These are phyloP conservation scores for Lithobates pipiens DNA, from an alignment of 2,797 vertebrate species.

Conservation along the genomic window DNA sequence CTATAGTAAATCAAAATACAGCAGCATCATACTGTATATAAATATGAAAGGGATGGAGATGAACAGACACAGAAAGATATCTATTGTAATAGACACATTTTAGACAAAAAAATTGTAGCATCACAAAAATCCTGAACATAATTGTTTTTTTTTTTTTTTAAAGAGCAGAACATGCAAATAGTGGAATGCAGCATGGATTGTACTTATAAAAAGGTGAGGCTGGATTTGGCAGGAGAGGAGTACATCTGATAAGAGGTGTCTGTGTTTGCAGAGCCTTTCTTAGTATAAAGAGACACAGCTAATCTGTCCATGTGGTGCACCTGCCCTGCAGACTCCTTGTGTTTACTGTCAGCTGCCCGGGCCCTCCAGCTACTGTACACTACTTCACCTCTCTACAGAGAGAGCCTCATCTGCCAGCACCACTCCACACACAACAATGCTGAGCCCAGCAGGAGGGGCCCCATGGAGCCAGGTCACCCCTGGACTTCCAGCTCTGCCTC, in stretches of 20 bases:
- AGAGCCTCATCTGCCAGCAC: conserved; percentile 27
- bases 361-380: conserved; percentile 28
- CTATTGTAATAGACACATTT: too few relatives aligned
- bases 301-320: conserved; percentile 18
- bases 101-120: too few relatives aligned
- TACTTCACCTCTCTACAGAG: not conserved
- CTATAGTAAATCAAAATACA: too few relatives aligned
- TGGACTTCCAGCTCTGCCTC: not conserved
- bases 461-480: conserved; percentile 6
- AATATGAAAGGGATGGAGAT: too few relatives aligned
- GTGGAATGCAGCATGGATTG: too few relatives aligned
- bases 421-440: not conserved
- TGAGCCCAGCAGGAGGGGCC: not conserved
- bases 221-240: too few relatives aligned
- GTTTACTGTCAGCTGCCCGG: conserved; percentile 40
- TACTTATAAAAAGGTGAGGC: too few relatives aligned
- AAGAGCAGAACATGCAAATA: too few relatives aligned
- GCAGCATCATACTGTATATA: too few relatives aligned
- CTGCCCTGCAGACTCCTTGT: conserved; percentile 19
- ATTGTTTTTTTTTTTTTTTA: too few relatives aligned
- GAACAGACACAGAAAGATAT: too few relatives aligned
- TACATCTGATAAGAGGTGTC: not conserved
- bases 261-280: not conserved
- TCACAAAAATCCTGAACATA: too few relatives aligned
- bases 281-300: not conserved